Conservation (phyloP, 1,140 invertebrate genomes). For the Temnothorax longispinosus region DNA sequence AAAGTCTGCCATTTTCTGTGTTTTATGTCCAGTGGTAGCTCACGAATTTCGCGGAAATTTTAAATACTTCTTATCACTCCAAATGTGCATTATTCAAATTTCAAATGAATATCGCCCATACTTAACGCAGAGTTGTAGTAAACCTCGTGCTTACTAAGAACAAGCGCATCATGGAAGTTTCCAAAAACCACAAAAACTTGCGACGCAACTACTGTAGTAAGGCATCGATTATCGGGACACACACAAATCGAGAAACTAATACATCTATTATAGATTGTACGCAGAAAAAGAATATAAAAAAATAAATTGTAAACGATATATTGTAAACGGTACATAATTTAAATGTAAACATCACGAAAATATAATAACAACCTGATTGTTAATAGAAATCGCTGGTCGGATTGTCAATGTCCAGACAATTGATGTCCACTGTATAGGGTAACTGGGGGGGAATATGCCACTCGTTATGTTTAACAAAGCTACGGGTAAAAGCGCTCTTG, state of each 20-base stretch:
- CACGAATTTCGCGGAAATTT: not conserved
- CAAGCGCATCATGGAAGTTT: not conserved
- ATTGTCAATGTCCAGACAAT: not conserved
- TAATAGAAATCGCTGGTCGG: not conserved
- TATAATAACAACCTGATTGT: not conserved
- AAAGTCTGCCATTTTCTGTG: not conserved
- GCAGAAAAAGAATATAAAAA: not conserved
- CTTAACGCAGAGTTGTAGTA: not conserved
- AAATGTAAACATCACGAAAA: not conserved
- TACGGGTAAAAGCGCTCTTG: too few species aligned
- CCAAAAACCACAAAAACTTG: not conserved
- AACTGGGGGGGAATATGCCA: too few species aligned
- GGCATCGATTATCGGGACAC: not conserved
- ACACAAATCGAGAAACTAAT: not conserved
- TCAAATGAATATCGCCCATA: not conserved
- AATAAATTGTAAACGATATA: not conserved
- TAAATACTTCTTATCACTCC: not conserved
- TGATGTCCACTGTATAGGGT: not conserved
- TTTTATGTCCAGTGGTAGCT: not conserved
- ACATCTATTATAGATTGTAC: not conserved
- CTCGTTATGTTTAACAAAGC: too few species aligned
- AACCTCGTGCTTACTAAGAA: not conserved
- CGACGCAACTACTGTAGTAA: not conserved
- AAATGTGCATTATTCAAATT: constrained; percentile 21
- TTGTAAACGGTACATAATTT: not conserved